Base-by-base conservation (phyloP, 1,140 invertebrate genomes). In the Drosophila nikananu region DNA sequence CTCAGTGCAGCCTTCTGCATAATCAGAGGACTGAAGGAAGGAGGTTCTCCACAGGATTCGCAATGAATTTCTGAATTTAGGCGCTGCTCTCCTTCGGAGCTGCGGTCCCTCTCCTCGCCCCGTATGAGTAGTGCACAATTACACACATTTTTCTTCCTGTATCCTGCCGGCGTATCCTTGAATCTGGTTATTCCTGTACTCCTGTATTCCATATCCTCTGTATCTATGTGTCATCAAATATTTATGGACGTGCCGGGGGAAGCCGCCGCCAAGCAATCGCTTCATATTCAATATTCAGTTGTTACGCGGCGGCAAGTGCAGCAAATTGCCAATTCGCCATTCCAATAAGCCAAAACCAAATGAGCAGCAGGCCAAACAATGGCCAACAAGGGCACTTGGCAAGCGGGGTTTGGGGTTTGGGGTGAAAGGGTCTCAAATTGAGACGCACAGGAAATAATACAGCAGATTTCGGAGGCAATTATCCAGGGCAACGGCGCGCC, bases 281-380 rank as follows among this genome's bases (percentile, higher is more conserved):
- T 78, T 78, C 75, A 78, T 78, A 78, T 78, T 78, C 75, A 78
- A 78, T 78, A 78, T 78, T 78, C 75, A 78, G 75, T 78, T 77
- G 75, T 78, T 78, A 78, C 75, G 75, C 74, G 74, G 74, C 74
- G 75, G 75, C 75, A 78, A 78, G 75, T 78, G 75, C 75, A 78
- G 75, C 64, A 77, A 78, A 78, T 78, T 77, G 75, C 75, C 75
- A 78, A 78, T 78, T 78, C 75, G 58, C 75, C 75, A 78, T 78
- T 77, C 75, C 75, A 78, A 78, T 78, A 78, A 78, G 75, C 75
- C 75, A 27, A 78, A 77, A 55, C 74, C 75, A 77, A 77, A 78
- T 78, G 75, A 78, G 75, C 75, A 78, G 75, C 67, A 67, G 52
- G 54, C 68, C 71, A 73, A 73, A 73, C 71, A 61, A 73, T 61